Percentiles rank a stretch among this genome's conserved stretches.
Evolutionary conservation across 2,797 vertebrate species (phyloP).

Genomic region (Enteromius fasciolatus): DNA sequence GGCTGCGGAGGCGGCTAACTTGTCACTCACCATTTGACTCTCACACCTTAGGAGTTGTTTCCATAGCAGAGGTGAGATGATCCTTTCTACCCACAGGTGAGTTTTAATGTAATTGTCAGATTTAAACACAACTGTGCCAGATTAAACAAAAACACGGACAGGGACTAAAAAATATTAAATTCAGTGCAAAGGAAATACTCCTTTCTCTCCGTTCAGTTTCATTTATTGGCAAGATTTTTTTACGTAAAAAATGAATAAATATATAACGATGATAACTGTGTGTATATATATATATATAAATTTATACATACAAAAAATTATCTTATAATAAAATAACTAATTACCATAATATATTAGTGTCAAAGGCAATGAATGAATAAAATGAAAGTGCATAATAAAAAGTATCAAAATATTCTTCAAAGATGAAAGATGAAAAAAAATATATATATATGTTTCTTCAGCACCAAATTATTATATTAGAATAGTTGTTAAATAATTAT

Average conservation of each 20-base stretch:
- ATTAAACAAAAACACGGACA: background rate
- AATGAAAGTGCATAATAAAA: background rate
- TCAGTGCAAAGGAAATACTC: background rate
- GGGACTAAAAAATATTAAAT: background rate
- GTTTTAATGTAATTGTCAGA: conserved; percentile 31
- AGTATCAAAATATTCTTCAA: background rate
- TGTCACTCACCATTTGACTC: conserved; percentile 55
- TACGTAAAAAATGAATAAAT: background rate
- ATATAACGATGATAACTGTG: background rate
- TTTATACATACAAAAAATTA: background rate
- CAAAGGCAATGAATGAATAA: background rate
- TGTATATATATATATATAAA: background rate
- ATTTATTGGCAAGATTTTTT: background rate
- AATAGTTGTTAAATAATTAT: background rate
- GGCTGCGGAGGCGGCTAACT: conserved; percentile 43
- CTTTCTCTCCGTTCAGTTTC: too few relatives aligned
- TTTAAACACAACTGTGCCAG: background rate
- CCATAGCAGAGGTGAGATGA: conserved; percentile 13
- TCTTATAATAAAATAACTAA: background rate
- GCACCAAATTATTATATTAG: background rate
- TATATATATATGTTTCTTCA: too few relatives aligned
- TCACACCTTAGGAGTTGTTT: conserved; percentile 42
- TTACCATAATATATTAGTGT: background rate
- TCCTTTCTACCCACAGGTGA: conserved; percentile 30
- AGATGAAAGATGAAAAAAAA: background rate